Evolutionary conservation across 2,888 invertebrate genomes (phyloP).

Genomic region (Sphaeridia pumilis): DNA sequence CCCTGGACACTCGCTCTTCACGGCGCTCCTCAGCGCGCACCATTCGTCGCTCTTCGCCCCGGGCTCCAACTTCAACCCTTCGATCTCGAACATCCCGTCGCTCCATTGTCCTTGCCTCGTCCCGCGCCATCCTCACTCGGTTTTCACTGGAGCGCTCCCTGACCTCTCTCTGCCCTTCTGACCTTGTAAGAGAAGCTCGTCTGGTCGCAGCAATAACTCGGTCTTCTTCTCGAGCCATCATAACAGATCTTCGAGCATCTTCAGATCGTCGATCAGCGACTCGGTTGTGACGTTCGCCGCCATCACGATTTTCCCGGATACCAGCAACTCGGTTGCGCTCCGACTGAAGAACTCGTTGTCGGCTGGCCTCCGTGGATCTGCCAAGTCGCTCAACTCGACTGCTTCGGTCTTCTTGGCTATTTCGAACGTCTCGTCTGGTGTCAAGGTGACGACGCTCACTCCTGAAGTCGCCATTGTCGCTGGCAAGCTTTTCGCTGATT

Average conservation of each 20-base stretch:
- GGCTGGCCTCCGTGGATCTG: background rate
- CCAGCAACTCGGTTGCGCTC: background rate
- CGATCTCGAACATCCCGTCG: slow-evolving; percentile 12
- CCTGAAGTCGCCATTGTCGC: background rate
- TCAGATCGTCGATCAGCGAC: background rate
- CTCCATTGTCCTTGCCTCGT: background rate
- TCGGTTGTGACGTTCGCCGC: slow-evolving; percentile 3
- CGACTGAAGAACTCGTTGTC: background rate
- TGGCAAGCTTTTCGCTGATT: background rate
- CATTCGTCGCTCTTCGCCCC: background rate
- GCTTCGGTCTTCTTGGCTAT: slow-evolving; percentile 2
- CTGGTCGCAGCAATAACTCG: background rate
- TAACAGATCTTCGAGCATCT: slow-evolving; percentile 5
- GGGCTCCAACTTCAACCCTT: background rate
- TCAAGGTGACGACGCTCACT: background rate
- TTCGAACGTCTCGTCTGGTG: background rate
- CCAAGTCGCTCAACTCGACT: background rate
- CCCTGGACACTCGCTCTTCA: no score
- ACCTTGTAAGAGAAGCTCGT: background rate
- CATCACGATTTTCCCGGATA: slow-evolving; percentile 1
- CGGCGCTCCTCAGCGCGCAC: background rate
- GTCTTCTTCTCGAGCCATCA: slow-evolving; percentile 1
- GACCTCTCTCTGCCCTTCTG: slow-evolving; percentile 3
- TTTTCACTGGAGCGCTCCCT: slow-evolving; percentile 1
- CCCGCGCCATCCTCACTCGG: background rate